Base-by-base conservation (phyloP, 2,797 vertebrate species). In the Streptopelia turtur region DNA sequence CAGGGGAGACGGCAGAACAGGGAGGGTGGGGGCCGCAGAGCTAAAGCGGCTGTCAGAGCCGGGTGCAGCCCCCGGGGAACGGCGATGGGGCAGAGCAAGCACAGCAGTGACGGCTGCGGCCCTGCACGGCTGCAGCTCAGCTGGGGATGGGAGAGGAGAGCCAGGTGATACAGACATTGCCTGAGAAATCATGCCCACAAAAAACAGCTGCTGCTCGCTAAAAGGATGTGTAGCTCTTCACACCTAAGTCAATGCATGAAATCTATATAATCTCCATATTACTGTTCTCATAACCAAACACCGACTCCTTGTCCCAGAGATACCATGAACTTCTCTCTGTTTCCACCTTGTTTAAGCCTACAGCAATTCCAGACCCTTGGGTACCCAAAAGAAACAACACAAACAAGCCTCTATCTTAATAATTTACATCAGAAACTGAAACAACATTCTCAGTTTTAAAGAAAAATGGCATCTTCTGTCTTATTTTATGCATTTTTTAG, bases 361-460 rank as follows among this genome's bases (percentile, higher is more conserved):
- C 57, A 83, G 91, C 65, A 84, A 82, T 69, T 90, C 69, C 65
- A 81, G 45, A 69, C 64, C 14, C 49, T 30, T 28, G 64, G 50
- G 71, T 45, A 77, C 22, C 37, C 78, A 31, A 35, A 87, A 74
- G 71, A 77, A 95, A 80, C 66, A 90, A 68, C 64, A 68, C 28
- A 77, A 81, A 49, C 59, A 85, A 89, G 43, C 16, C 28, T 75
- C 28, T 47, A 8, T 66, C 75, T 87, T 66, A 94, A 92, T 92
- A 93, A 90, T 87, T 93, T 66, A 94, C 78, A 68, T 75, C 45
- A 69, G 57, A 71, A 86, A 85, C 45, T 64, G 72, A 88, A 93
- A 71, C 4, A 0, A 53, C 64, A 57, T 49, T 92, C 83, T 74
- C 68, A 37, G 71, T 75, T 84, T 89, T 80, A 78, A 70, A 83